Conservation (phyloP, 2,888 invertebrate genomes). For the Schizotus pectinicornis region DNA sequence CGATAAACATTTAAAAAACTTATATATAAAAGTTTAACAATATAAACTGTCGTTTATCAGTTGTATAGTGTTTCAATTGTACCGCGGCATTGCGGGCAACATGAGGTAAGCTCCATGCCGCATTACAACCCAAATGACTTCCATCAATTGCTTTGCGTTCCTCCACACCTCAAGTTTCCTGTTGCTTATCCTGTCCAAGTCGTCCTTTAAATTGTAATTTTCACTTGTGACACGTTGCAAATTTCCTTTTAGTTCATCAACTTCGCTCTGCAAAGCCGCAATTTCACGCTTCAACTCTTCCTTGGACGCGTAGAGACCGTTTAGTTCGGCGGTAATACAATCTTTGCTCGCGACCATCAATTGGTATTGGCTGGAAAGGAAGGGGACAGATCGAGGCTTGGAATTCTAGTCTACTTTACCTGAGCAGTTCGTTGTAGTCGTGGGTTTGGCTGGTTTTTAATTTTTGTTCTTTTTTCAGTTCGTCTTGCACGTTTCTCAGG, state of each 20-base stretch:
- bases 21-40: no score
- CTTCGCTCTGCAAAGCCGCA: not conserved
- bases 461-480: constrained; percentile 25
- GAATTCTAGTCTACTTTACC: not conserved
- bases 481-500: constrained; percentile 25
- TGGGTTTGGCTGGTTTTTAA: constrained; percentile 8
- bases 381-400: no score
- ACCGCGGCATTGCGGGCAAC: constrained; percentile 35
- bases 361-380: no score
- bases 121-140: constrained; percentile 40
- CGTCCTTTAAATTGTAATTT: constrained; percentile 23
- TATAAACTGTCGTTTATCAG: not conserved
- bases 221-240: constrained; percentile 16
- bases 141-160: constrained; percentile 37
- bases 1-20: no score
- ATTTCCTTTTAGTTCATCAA: constrained; percentile 33
- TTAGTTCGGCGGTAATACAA: not conserved
- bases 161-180: constrained; percentile 42
- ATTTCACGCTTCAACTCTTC: constrained; percentile 3
- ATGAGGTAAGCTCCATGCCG: constrained; percentile 42
- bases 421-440: not conserved
- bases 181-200: constrained; percentile 23
- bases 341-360: no score
- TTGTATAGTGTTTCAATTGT: not conserved
- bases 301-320: no score